These are phyloP conservation scores for Bujurquina vittata DNA, from an alignment of 2,113 vertebrate genomes.

Conservation along the genomic window DNA sequence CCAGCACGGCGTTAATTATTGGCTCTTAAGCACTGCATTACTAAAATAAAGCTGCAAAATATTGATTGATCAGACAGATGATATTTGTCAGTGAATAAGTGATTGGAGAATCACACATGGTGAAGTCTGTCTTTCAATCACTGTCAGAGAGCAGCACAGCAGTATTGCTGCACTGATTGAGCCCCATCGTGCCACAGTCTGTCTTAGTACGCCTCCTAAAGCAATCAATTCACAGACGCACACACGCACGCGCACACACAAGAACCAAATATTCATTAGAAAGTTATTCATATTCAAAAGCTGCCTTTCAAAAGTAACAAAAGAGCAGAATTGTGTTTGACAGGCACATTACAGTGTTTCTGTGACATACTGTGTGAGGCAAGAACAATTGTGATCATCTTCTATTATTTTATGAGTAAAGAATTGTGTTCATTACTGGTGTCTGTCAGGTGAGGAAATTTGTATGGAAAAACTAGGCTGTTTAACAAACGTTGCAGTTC, in stretches of 20 bases:
- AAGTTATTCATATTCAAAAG: conserved; percentile 73
- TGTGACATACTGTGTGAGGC: conserved; percentile 52
- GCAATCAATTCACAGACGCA: conserved; percentile 70
- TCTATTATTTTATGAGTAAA: conserved; percentile 49
- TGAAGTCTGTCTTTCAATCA: conserved; percentile 72
- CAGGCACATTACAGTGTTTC: conserved; percentile 50
- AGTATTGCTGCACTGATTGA: conserved; percentile 56
- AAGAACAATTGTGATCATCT: conserved; percentile 60
- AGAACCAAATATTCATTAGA: conserved; percentile 74
- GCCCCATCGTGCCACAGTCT: conserved; percentile 50
- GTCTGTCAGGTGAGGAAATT: conserved; percentile 25
- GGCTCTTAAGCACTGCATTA: conserved; percentile 75
- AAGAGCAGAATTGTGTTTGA: conserved; percentile 59
- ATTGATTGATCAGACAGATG: conserved; percentile 77
- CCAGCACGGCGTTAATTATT: conserved; percentile 78
- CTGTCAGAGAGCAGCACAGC: conserved; percentile 66
- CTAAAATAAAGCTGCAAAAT: conserved; percentile 80
- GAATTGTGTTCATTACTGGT: conserved; percentile 38
- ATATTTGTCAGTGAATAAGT: conserved; percentile 68
- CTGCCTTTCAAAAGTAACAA: conserved; percentile 59
- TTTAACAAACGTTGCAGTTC: conserved; percentile 27
- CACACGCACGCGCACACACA: conserved; percentile 10
- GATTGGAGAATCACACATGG: conserved; percentile 57
- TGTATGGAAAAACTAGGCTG: conserved; percentile 8
- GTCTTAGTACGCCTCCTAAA: conserved; percentile 62